Percentiles rank a stretch among this genome's conserved stretches.
Evolutionary conservation across 2,113 vertebrate species (phyloP).

Genomic region (Sardina pilchardus): DNA sequence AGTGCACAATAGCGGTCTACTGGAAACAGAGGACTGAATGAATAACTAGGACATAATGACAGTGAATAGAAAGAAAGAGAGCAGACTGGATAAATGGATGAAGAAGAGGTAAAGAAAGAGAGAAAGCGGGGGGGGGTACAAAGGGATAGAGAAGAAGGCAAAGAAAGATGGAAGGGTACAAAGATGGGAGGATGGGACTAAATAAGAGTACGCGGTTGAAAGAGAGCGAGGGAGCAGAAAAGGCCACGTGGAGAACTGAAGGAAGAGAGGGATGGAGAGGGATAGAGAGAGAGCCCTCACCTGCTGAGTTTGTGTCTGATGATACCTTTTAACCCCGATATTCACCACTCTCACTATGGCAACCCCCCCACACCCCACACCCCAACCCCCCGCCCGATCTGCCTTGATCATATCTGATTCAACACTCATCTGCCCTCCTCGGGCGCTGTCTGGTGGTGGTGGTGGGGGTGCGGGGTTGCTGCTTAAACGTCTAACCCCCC

Average conservation of each 20-base stretch:
- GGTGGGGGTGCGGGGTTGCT: neutral
- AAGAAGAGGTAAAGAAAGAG: neutral
- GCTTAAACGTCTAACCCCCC: neutral
- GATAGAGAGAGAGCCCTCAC: neutral
- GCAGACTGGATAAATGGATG: neutral
- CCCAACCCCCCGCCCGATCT: neutral
- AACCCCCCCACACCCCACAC: neutral
- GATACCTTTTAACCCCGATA: neutral
- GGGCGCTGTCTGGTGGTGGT: neutral
- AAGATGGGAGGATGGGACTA: neutral
- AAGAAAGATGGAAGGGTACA: neutral
- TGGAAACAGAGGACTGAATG: neutral
- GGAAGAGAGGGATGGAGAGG: neutral
- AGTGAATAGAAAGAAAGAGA: neutral
- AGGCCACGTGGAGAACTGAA: neutral
- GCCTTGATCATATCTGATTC: slow-evolving; percentile 1
- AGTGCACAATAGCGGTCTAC: too few species aligned
- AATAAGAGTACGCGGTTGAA: neutral
- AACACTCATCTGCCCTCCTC: neutral
- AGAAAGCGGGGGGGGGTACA: neutral
- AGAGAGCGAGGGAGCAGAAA: neutral
- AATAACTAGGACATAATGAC: neutral
- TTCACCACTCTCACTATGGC: neutral
- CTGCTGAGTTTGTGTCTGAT: neutral
- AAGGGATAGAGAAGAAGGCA: neutral